These are phyloP conservation scores for Magallana nippona DNA, from an alignment of 2,888 invertebrate genomes.

Conservation along the genomic window DNA sequence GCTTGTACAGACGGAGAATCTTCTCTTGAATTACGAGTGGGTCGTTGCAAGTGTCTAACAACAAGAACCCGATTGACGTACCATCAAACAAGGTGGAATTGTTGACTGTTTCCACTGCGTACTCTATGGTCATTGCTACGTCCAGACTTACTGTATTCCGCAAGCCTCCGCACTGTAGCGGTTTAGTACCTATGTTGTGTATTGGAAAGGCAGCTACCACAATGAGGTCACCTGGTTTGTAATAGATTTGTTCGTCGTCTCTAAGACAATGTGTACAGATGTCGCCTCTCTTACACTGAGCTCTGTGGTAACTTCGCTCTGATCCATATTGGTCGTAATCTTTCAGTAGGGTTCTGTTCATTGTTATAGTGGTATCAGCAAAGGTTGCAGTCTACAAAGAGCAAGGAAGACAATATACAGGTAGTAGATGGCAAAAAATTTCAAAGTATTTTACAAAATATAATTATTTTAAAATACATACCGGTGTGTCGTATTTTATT, in stretches of 20 bases:
- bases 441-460: too few species aligned
- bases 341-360: slow-evolving; percentile 40
- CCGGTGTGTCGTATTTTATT: too few species aligned
- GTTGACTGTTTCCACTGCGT: slow-evolving; percentile 47
- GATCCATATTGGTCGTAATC: slow-evolving; percentile 46
- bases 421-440: too few species aligned
- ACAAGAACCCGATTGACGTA: slow-evolving; percentile 49
- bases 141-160: slow-evolving; percentile 47
- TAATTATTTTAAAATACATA: too few species aligned
- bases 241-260: slow-evolving; percentile 40
- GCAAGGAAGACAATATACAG: neutral
- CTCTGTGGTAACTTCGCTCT: slow-evolving; percentile 44
- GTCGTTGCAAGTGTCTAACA: slow-evolving; percentile 57
- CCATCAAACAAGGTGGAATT: slow-evolving; percentile 38
- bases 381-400: slow-evolving; percentile 51
- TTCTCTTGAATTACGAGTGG: slow-evolving; percentile 53
- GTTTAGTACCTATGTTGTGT: slow-evolving; percentile 42
- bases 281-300: slow-evolving; percentile 42
- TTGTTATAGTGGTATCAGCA: slow-evolving; percentile 6
- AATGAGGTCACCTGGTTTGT: slow-evolving; percentile 52
- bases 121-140: slow-evolving; percentile 48
- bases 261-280: slow-evolving; percentile 48
- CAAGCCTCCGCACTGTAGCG: slow-evolving; percentile 48
- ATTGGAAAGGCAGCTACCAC: slow-evolving; percentile 54
- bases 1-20: slow-evolving; percentile 46